These are phyloP conservation scores for Cydia strobilella DNA, from an alignment of 1,140 invertebrate species.

Conservation along the genomic window DNA sequence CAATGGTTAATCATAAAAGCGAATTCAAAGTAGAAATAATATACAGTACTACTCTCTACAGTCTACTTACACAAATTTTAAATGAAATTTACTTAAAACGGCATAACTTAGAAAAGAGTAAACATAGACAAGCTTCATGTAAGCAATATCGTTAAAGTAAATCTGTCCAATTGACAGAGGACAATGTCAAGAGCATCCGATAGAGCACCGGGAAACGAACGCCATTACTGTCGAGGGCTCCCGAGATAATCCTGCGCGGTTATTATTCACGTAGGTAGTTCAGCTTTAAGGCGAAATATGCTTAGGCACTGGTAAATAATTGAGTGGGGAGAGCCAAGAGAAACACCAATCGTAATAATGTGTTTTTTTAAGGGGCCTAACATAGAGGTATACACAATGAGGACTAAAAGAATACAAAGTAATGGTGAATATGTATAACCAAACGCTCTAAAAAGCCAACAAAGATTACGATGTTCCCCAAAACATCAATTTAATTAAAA, in stretches of 20 bases:
- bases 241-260: slow-evolving; percentile 2
- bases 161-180: slow-evolving; percentile 10
- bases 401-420: no score
- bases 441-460: no score
- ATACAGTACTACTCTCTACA: no score
- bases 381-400: no score
- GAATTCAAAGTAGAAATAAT: no score
- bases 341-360: no score
- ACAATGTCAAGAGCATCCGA: slow-evolving; percentile 11
- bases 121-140: background rate
- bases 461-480: no score
- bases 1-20: no score
- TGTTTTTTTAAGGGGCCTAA: no score
- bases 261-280: background rate
- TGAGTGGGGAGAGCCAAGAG: background rate
- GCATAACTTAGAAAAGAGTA: background rate
- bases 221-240: slow-evolving; percentile 11
- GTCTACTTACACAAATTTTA: no score
- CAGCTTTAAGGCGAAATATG: background rate
- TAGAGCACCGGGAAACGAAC: slow-evolving; percentile 6
- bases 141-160: background rate
- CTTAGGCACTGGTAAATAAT: background rate
- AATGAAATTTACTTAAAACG: background rate
- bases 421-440: no score
- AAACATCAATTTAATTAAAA: no score